Base-by-base conservation (phyloP, 2,888 invertebrate genomes). In the Heteromurus nitidus region DNA sequence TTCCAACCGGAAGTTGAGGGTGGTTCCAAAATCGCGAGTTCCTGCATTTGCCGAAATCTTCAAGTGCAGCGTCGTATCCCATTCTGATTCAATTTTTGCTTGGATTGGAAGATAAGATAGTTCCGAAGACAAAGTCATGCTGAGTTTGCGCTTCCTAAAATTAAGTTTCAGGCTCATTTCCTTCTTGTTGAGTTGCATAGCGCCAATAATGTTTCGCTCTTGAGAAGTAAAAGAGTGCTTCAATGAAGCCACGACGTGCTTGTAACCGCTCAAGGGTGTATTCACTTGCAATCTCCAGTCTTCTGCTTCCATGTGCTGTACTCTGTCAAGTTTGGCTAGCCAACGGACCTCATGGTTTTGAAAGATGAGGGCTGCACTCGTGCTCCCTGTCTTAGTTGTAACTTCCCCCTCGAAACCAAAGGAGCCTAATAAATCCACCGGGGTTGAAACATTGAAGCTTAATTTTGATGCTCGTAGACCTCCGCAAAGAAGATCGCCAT, bases 331-430 rank as follows among this genome's bases (percentile, higher is more conserved):
- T 42, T 84, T 86, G 0, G 64, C 82, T 16, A 83, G 64, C 82
- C 85, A 87, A 3, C 86, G 73, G 1, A 80, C 77, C 18, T 80
- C 50, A 58, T 85, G 83, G 64, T 86, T 85, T 81, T 87, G 86
- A 60, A 85, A 86, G n/a, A 62, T 73, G 7, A 85, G 18, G 0
- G 53, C 53, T 0, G 80, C 70, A 22, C 30, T 62, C 0, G 82
- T 31, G 0, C 60, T 47, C 16, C 76, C 82, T 5, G 65, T 18
- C 0, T 36, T 26, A 1, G 75, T 42, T 5, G 28, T 75, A n/a
- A 84, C 26, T n/a, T 86, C 81, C 5, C 69, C 80, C 16, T 85
- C 82, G 18, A 80, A 62, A 0, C 80, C 73, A 47, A 86, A 73
- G 0, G 77, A 74, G 22, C 81, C 58, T 18, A 85, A 69, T 18